Conservation (phyloP, 1,140 invertebrate genomes). For the Varroa destructor region DNA sequence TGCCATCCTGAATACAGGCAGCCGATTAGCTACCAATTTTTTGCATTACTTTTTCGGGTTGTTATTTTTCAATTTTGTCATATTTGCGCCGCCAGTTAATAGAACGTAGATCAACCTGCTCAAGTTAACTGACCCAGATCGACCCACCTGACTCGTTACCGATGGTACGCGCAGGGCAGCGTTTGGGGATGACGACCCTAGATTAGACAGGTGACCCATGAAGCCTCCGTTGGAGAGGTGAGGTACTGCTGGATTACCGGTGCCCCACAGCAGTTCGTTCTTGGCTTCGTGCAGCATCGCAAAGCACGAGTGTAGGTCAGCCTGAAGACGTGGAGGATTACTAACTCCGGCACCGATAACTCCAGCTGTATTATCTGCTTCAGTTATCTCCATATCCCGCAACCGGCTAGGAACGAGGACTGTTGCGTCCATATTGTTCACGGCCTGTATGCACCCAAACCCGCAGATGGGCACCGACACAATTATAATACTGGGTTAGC, state of each 20-base stretch:
- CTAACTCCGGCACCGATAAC: background rate
- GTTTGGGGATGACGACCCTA: conserved; percentile 16
- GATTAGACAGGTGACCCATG: conserved; percentile 38
- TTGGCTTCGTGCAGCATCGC: conserved; percentile 67
- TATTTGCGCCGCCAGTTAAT: no score
- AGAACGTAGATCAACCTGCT: background rate
- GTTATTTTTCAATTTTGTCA: no score
- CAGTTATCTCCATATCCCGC: conserved; percentile 54
- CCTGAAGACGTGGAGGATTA: conserved; percentile 34
- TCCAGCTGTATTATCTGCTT: no score
- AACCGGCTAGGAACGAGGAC: conserved; percentile 71
- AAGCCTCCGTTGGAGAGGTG: conserved; percentile 34
- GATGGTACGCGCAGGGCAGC: conserved; percentile 4
- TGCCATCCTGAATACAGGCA: no score
- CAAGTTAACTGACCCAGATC: no score
- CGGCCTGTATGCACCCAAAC: conserved; percentile 51
- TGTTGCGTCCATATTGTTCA: conserved; percentile 76
- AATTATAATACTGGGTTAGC: no score
- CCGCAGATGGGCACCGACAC: no score
- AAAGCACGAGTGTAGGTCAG: conserved; percentile 66
- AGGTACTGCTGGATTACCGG: conserved; percentile 35
- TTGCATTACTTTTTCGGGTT: no score
- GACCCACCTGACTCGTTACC: no score
- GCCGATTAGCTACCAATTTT: no score
- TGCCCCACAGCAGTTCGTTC: conserved; percentile 64